Conservation (phyloP, 2,113 vertebrate genomes). For the Xenopus tropicalis region DNA sequence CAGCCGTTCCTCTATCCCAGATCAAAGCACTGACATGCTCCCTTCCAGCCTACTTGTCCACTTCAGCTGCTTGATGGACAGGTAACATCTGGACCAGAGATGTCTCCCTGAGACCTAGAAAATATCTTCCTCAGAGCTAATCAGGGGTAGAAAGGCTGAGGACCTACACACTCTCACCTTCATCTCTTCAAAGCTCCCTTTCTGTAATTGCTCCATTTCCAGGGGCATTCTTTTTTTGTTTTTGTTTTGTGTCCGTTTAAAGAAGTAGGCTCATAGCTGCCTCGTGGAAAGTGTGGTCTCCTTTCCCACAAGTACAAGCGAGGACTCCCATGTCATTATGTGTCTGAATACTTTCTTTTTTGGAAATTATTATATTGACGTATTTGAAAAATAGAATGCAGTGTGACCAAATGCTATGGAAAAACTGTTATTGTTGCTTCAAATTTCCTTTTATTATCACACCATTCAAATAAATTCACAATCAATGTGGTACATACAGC, state of each 20-base stretch:
- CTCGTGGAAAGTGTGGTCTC: neutral
- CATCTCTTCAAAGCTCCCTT: constrained; percentile 62
- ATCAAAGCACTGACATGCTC: constrained; percentile 97
- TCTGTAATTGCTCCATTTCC: constrained; percentile 42
- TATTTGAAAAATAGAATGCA: too few species aligned
- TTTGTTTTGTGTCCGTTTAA: constrained; percentile 16
- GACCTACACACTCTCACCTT: constrained; percentile 62
- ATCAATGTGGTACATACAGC: too few species aligned
- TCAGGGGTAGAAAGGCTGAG: constrained; percentile 64
- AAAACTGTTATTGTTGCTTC: too few species aligned
- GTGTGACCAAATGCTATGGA: too few species aligned
- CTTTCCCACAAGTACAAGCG: neutral
- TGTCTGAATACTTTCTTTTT: too few species aligned
- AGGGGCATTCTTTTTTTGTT: constrained; percentile 18
- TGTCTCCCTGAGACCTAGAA: constrained; percentile 71
- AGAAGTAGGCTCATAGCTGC: neutral
- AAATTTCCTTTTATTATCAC: too few species aligned
- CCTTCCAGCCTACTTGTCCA: constrained; percentile 91
- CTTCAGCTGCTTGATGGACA: constrained; percentile 98
- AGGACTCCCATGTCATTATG: too few species aligned
- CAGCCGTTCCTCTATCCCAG: constrained; percentile 93
- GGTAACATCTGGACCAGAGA: constrained; percentile 91
- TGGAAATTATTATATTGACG: too few species aligned
- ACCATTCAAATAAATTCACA: too few species aligned
- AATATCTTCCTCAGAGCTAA: constrained; percentile 75